These are phyloP conservation scores for Trachelus troglodyta DNA, from an alignment of 2,888 invertebrate genomes.

Conservation along the genomic window DNA sequence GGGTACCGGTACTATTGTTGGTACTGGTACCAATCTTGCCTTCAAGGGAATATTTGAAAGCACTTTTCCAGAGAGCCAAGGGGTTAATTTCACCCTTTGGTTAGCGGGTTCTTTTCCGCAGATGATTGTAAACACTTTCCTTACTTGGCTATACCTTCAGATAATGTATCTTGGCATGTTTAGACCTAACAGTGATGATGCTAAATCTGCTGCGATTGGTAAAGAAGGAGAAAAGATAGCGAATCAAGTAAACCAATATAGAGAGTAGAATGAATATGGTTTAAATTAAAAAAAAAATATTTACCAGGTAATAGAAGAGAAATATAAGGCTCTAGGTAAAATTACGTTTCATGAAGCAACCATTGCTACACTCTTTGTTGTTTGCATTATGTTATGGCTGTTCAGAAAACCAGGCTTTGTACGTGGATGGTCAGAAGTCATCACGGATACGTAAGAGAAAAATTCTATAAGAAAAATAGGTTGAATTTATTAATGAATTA, in stretches of 20 bases:
- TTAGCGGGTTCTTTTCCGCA: slow-evolving; percentile 67
- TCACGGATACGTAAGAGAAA: slow-evolving; percentile 29
- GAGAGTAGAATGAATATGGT: background rate
- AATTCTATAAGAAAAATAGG: background rate
- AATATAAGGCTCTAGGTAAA: slow-evolving; percentile 66
- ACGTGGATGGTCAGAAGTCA: slow-evolving; percentile 69
- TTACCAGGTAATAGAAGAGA: slow-evolving; percentile 58
- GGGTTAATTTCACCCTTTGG: slow-evolving; percentile 66
- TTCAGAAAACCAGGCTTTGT: slow-evolving; percentile 71
- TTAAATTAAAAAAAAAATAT: background rate
- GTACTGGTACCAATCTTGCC: slow-evolving; percentile 65
- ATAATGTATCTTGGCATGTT: slow-evolving; percentile 54
- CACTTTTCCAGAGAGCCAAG: slow-evolving; percentile 50
- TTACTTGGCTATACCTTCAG: slow-evolving; percentile 67
- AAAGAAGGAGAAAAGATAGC: slow-evolving; percentile 53
- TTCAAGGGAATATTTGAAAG: slow-evolving; percentile 62
- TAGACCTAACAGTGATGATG: slow-evolving; percentile 48
- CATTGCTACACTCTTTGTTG: slow-evolving; percentile 63
- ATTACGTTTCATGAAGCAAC: slow-evolving; percentile 65
- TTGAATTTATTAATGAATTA: background rate
- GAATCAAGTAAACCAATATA: slow-evolving; percentile 38
- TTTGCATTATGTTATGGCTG: slow-evolving; percentile 70
- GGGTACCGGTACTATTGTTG: slow-evolving; percentile 65
- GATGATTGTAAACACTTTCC: slow-evolving; percentile 60
- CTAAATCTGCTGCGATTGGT: slow-evolving; percentile 40